A percentile compares a stretch with the other conserved stretches of the same genome.
Conservation (phyloP, 2,888 invertebrate genomes). For the Caenorhabditis wallacei region DNA sequence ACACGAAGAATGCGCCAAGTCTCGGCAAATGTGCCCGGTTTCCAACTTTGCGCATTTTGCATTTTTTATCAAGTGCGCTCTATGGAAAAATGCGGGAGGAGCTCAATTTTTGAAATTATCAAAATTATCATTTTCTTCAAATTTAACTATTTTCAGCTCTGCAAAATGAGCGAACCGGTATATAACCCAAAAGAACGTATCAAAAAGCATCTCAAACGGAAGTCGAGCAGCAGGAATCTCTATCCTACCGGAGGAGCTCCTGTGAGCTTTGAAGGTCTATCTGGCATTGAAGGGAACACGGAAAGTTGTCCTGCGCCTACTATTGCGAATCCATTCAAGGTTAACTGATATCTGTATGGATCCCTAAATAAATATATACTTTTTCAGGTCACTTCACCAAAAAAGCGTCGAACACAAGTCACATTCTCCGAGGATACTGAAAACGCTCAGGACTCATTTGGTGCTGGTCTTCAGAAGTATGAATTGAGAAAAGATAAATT, state of each 20-base stretch:
- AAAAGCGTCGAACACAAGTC: constrained; percentile 52
- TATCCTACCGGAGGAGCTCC: background rate
- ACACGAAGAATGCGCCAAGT: constrained; percentile 12
- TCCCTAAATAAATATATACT: background rate
- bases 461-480: constrained; percentile 27
- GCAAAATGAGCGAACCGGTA: constrained; percentile 21
- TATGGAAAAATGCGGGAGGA: constrained; percentile 15
- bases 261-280: background rate
- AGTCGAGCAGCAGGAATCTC: constrained; percentile 46
- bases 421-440: constrained; percentile 44
- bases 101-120: constrained; percentile 6
- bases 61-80: background rate
- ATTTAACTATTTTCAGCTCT: background rate
- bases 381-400: constrained; percentile 57
- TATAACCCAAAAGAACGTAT: constrained; percentile 61
- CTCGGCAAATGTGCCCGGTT: background rate
- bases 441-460: constrained; percentile 55
- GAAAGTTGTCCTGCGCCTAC: constrained; percentile 60
- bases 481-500: background rate
- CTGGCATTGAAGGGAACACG: constrained; percentile 1
- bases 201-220: constrained; percentile 51
- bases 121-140: background rate
- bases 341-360: background rate
- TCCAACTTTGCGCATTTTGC: background rate
- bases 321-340: constrained; percentile 56